Conservation (phyloP, 2,797 vertebrate genomes). For the Falco biarmicus region DNA sequence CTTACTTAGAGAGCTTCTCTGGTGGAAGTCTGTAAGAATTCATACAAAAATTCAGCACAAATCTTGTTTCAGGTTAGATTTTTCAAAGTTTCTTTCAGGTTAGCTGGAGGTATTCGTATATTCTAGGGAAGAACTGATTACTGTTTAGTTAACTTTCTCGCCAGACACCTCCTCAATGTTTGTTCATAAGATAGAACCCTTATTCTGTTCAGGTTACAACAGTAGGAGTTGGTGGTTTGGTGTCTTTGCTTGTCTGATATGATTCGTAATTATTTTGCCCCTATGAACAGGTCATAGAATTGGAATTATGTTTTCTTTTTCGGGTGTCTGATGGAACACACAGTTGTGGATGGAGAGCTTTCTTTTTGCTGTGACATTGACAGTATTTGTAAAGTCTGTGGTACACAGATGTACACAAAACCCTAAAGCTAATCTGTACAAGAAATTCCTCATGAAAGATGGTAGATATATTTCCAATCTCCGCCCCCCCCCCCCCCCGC, state of each 20-base stretch:
- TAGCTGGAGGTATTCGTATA: background rate
- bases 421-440: background rate
- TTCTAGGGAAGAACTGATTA: background rate
- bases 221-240: rapidly evolving
- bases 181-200: background rate
- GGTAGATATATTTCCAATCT: no score
- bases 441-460: background rate
- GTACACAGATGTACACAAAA: background rate
- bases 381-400: background rate
- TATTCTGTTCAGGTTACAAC: background rate
- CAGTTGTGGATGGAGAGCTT: background rate
- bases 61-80: background rate
- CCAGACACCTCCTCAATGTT: background rate
- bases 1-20: background rate
- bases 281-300: background rate
- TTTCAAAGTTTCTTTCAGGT: background rate
- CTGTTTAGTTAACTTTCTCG: background rate
- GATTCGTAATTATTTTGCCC: background rate
- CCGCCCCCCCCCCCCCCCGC: no score
- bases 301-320: background rate
- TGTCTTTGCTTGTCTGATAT: background rate
- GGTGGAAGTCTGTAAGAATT: background rate
- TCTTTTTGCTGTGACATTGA: background rate
- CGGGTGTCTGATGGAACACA: background rate
- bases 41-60: background rate